phyloP scores from a whole-genome alignment of 1,140 invertebrate species.

The Macrobrachium nipponense region DNA sequence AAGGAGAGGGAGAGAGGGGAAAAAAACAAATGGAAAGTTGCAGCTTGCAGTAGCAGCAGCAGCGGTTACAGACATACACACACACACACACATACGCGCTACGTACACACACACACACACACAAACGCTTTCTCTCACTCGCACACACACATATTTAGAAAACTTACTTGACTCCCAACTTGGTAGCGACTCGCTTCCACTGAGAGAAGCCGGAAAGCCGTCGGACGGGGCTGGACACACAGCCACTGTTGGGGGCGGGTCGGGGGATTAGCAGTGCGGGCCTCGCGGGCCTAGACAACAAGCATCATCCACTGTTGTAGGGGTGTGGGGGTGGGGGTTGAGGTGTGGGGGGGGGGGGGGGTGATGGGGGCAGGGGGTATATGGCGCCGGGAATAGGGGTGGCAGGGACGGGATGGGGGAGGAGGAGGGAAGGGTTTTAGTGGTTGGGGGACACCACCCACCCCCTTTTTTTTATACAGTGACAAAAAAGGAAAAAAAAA shows the following conservation, averaged over 20 bases:
- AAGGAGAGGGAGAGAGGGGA: too few relatives aligned
- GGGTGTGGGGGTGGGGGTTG: constrained; percentile 37
- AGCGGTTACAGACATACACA: not conserved
- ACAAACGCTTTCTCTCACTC: not conserved
- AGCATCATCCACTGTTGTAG: constrained; percentile 58
- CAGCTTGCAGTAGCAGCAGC: too few relatives aligned
- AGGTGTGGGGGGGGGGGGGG: constrained; percentile 11
- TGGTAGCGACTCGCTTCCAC: constrained; percentile 90
- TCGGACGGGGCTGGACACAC: constrained; percentile 62
- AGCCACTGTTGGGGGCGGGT: constrained; percentile 57
- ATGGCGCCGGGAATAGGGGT: not conserved
- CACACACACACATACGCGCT: not conserved
- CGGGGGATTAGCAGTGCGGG: constrained; percentile 48
- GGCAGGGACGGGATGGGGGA: not conserved
- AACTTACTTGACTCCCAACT: constrained; percentile 94
- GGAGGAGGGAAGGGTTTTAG: not conserved
- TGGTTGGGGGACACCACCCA: not conserved
- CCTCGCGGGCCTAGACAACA: constrained; percentile 47
- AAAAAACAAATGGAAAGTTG: too few relatives aligned
- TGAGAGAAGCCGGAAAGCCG: constrained; percentile 79
- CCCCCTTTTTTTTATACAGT: too few relatives aligned
- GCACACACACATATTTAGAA: constrained; percentile 41
- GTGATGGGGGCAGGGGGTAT: constrained; percentile 18
- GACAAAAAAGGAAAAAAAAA: too few relatives aligned
- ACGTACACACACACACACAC: constrained; percentile 38